Conservation (phyloP, 1,140 invertebrate species). For the Cyrtorhinus lividipennis region DNA sequence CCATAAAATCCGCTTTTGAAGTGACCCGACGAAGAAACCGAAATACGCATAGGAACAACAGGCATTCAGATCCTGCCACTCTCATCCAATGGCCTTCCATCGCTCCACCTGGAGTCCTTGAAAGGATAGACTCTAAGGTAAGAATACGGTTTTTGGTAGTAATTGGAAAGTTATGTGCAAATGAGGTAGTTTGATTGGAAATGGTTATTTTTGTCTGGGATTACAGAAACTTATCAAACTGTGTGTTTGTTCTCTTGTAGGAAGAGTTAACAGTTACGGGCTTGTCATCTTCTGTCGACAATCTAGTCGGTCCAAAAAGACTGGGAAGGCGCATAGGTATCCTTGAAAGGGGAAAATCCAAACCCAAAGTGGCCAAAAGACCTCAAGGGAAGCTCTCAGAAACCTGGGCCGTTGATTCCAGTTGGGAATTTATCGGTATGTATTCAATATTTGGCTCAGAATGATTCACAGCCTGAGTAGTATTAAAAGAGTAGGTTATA, state of each 20-base stretch:
- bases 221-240: too few relatives aligned
- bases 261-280: conserved; percentile 22
- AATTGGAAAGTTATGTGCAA: too few relatives aligned
- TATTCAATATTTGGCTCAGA: too few relatives aligned
- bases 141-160: neutral
- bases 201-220: conserved; percentile 11
- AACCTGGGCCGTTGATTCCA: conserved; percentile 68
- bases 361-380: conserved; percentile 36
- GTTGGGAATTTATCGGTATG: conserved; percentile 72
- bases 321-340: conserved; percentile 15
- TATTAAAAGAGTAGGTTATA: too few relatives aligned
- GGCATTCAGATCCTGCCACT: conserved; percentile 48
- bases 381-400: conserved; percentile 29
- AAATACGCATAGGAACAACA: conserved; percentile 31
- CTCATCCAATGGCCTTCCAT: conserved; percentile 35
- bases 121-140: conserved; percentile 41
- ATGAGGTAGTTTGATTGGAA: too few relatives aligned
- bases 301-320: conserved; percentile 31
- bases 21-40: conserved; percentile 18
- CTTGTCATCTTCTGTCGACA: conserved; percentile 54
- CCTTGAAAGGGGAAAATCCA: conserved; percentile 15
- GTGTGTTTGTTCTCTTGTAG: conserved; percentile 19
- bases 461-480: too few relatives aligned
- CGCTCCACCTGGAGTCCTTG: conserved; percentile 31
- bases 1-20: conserved; percentile 40